Conservation (phyloP, 2,797 vertebrate genomes). For the Epinephelus coioides region DNA sequence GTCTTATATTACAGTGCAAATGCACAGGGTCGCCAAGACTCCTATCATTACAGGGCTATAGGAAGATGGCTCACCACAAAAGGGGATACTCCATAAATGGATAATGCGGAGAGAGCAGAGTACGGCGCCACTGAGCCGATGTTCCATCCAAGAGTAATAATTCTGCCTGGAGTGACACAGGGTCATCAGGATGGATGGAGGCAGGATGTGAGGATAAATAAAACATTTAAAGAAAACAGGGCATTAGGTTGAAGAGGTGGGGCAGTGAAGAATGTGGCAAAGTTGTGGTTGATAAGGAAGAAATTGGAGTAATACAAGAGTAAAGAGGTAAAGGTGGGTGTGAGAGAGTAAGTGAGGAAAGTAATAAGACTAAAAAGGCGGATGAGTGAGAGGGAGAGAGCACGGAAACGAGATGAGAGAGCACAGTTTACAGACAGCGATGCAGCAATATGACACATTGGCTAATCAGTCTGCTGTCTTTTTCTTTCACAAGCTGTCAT, state of each 20-base stretch:
- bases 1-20: constrained; percentile 84
- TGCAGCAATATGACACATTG: constrained; percentile 66
- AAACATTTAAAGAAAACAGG: constrained; percentile 70
- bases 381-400: constrained; percentile 42
- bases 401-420: constrained; percentile 48
- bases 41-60: constrained; percentile 80
- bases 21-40: constrained; percentile 78
- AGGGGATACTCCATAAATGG: constrained; percentile 82
- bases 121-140: constrained; percentile 78
- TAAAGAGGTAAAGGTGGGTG: constrained; percentile 27
- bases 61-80: constrained; percentile 82
- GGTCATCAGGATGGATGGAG: constrained; percentile 75
- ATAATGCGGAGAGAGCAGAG: constrained; percentile 80
- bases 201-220: constrained; percentile 67
- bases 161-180: constrained; percentile 76
- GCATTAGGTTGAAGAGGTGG: constrained; percentile 32
- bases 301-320: constrained; percentile 36
- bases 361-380: constrained; percentile 20
- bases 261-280: constrained; percentile 26
- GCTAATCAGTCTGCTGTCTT: constrained; percentile 78
- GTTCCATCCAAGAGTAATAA: constrained; percentile 79
- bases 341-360: constrained; percentile 19
- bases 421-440: constrained; percentile 48
- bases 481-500: constrained; percentile 81
- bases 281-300: constrained; percentile 38